Conservation (phyloP, 2,888 invertebrate species). For the Meloe dianella region DNA sequence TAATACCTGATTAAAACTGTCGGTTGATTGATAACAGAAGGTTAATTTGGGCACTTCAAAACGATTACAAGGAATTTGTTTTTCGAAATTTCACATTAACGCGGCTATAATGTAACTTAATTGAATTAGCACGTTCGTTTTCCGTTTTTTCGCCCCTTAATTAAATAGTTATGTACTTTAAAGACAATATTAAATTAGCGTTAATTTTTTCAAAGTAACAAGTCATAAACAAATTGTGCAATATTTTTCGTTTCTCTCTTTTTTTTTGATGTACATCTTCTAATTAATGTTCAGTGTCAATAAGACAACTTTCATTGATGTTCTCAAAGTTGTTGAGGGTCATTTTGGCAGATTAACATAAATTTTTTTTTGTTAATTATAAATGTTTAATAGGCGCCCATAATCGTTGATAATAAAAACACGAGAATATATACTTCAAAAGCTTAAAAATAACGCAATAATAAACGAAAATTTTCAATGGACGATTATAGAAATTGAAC, state of each 20-base stretch:
- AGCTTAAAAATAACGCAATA: no score
- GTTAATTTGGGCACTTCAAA: no score
- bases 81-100: not conserved
- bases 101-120: not conserved
- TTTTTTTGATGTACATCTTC: no score
- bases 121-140: not conserved
- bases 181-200: not conserved
- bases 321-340: no score
- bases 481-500: not conserved
- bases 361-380: not conserved
- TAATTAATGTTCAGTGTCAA: not conserved
- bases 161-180: not conserved
- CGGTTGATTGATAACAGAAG: not conserved
- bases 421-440: no score
- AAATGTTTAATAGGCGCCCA: not conserved
- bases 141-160: not conserved
- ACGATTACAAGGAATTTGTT: not conserved
- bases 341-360: no score
- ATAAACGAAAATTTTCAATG: not conserved
- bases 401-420: no score
- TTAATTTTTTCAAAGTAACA: conserved; percentile 1
- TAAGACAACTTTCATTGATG: not conserved
- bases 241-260: not conserved
- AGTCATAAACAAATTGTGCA: not conserved
- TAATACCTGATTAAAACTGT: no score